Percentiles rank a stretch among this genome's conserved stretches.
Conservation (phyloP, 1,140 invertebrate species). For the Plodia interpunctella region DNA sequence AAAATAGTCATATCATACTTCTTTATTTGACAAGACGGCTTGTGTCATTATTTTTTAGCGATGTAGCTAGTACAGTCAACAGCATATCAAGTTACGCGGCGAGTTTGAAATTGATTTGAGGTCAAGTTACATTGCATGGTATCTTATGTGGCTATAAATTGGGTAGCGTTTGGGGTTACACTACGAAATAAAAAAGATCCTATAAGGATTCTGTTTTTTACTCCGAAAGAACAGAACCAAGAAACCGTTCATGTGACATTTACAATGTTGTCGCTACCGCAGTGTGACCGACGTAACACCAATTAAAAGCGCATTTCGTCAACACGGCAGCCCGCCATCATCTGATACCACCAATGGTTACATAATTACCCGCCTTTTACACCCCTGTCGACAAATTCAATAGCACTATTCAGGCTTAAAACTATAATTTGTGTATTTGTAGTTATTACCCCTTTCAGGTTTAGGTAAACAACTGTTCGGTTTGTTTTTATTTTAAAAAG, state of each 20-base stretch:
- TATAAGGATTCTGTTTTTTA: too few species aligned
- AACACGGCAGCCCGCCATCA: constrained; percentile 47
- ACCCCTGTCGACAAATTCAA: constrained; percentile 16
- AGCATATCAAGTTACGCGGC: too few species aligned
- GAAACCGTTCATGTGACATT: neutral
- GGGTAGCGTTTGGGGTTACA: too few species aligned
- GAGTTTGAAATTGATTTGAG: too few species aligned
- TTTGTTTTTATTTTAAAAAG: constrained; percentile 10
- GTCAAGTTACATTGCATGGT: too few species aligned
- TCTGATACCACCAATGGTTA: constrained; percentile 25
- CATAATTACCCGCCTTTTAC: constrained; percentile 14
- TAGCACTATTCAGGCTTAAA: constrained; percentile 16
- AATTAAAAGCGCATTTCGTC: constrained; percentile 72
- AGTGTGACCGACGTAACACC: constrained; percentile 42
- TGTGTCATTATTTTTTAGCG: too few species aligned
- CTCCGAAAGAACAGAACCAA: too few species aligned
- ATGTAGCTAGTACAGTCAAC: too few species aligned
- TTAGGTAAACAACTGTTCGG: neutral
- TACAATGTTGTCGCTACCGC: constrained; percentile 28
- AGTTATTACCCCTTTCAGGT: neutral
- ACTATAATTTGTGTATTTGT: constrained; percentile 22
- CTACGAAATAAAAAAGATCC: too few species aligned
- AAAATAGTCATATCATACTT: neutral
- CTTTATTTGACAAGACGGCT: neutral
- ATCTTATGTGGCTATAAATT: too few species aligned